Percentiles rank a stretch among this genome's conserved stretches.
Evolutionary conservation across 2,113 vertebrate species (phyloP).

Genomic region (Hemicordylus capensis): DNA sequence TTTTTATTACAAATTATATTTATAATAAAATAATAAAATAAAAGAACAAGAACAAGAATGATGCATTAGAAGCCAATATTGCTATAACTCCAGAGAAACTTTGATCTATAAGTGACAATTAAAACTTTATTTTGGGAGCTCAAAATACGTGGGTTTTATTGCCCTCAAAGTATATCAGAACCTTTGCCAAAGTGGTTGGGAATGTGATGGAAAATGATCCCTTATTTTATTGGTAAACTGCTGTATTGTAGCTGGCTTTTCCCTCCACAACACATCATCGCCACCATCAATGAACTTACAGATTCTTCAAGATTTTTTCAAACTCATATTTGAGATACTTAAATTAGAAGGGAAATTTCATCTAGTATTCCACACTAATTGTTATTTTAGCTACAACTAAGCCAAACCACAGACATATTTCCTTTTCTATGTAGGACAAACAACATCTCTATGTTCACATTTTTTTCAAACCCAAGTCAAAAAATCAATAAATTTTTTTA

Average conservation of each 20-base stretch:
- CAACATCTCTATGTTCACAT: neutral
- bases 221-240: neutral
- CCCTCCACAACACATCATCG: neutral
- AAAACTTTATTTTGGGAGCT: slow-evolving; percentile 7
- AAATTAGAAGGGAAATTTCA: slow-evolving; percentile 5
- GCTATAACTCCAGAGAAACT: neutral
- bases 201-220: neutral
- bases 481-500: neutral
- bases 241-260: neutral
- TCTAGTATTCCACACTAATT: slow-evolving; percentile 15
- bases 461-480: neutral
- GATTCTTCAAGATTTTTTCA: slow-evolving; percentile 5
- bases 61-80: slow-evolving; percentile 14
- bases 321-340: neutral
- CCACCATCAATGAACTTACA: neutral
- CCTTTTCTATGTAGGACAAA: neutral
- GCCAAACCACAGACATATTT: neutral
- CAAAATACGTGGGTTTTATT: neutral
- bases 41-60: slow-evolving; percentile 11
- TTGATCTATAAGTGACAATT: neutral
- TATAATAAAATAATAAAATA: neutral
- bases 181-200: neutral
- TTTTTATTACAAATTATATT: slow-evolving; percentile 47
- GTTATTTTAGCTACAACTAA: neutral
- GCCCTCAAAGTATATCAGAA: neutral